Base-by-base conservation (phyloP, 2,888 invertebrate genomes). In the Stenchaetothrips biformis region DNA sequence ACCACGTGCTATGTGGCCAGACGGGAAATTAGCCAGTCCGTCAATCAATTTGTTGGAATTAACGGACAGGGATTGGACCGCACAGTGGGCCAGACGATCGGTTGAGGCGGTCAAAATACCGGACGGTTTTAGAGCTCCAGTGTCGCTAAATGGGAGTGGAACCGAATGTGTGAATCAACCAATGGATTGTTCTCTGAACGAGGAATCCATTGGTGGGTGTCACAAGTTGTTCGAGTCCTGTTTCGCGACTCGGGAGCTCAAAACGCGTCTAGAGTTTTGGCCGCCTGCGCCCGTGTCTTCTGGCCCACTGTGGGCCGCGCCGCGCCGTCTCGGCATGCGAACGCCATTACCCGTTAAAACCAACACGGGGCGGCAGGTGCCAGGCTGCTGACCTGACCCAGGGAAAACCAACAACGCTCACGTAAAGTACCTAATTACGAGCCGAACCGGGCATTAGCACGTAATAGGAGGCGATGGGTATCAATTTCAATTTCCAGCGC, bases 401-500 rank as follows among this genome's bases (percentile, higher is more conserved):
- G 13, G 59, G 18, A 59, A 59, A 59, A 59, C 67, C 67, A 74
- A 74, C 67, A 74, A 74, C 67, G 67, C 67, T 74, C 67, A 67
- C n/a, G 67, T 67, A 74, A 74, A 74, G 11, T 25, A 25, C 21
- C 21, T 25, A 74, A 74, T 74, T 74, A 74, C 67, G 67, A 11
- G 7, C 8, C 67, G 21, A 53, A 53, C 53, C 53, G 21, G 25
- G 67, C 67, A 74, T 74, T 74, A 74, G 25, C 67, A 25, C 25
- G 67, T 74, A 74, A 74, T 74, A 25, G 25, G 25, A 21, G 67
- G 67, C 25, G 67, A 25, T 25, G 67, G 67, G 67, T 74, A 74
- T 74, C 67, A 74, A 74, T 74, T 74, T 74, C 67, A 74, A 74
- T 74, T 74, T 74, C 67, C 67, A 25, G 59, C 59, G 18, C 67